These are phyloP conservation scores for Halcyon badia DNA, from an alignment of 2,797 vertebrate species.

Conservation along the genomic window DNA sequence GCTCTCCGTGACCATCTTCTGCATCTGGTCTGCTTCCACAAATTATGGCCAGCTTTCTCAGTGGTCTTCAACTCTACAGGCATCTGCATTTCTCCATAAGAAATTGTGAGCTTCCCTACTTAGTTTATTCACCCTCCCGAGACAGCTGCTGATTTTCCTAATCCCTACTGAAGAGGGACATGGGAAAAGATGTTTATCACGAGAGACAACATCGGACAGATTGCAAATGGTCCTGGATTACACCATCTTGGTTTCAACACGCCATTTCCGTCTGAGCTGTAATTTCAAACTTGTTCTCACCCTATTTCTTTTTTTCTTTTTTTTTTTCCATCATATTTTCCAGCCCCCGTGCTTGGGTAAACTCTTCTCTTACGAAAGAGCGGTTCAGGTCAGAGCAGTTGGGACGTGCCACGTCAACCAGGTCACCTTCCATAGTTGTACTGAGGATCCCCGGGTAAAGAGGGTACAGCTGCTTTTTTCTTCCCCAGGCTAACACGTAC, in stretches of 20 bases:
- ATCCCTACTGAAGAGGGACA: not conserved
- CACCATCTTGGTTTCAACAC: constrained; percentile 47
- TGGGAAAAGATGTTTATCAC: constrained; percentile 24
- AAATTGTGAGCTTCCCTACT: not conserved
- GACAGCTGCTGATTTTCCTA: constrained; percentile 22
- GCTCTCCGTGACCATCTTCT: not conserved
- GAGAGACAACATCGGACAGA: not conserved
- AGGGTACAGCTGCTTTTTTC: not conserved
- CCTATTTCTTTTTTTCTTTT: not conserved
- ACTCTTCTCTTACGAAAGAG: not conserved
- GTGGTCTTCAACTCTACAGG: not conserved
- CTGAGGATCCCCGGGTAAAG: not conserved
- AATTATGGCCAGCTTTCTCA: not conserved
- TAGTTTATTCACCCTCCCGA: not conserved
- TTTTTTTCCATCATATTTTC: not conserved
- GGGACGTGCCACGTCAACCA: not conserved
- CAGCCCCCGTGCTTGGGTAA: not conserved
- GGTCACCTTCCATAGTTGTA: not conserved
- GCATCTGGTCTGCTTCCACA: not conserved
- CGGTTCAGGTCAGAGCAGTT: not conserved
- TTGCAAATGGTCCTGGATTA: constrained; percentile 28
- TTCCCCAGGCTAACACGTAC: not conserved
- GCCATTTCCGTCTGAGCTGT: not conserved
- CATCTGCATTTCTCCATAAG: not conserved
- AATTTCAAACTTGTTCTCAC: not conserved